A percentile compares a stretch with the other conserved stretches of the same genome.
These are phyloP conservation scores for Nephila pilipes DNA, from an alignment of 1,140 invertebrate species.

Conservation along the genomic window DNA sequence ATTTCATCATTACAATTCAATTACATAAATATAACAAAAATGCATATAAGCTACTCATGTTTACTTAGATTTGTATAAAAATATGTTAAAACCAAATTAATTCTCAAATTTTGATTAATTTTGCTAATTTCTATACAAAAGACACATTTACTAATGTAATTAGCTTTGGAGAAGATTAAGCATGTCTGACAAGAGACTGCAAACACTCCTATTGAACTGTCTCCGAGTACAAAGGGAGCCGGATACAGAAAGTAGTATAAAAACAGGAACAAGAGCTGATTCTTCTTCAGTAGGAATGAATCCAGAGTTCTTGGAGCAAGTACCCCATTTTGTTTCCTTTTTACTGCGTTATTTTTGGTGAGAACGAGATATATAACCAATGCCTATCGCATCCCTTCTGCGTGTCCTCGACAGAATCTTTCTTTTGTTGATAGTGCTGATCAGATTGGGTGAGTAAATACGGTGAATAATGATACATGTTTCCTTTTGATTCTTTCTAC, in stretches of 20 bases:
- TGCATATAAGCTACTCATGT: too few species aligned
- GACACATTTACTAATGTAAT: too few species aligned
- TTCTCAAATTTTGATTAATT: too few species aligned
- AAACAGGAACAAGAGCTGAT: not conserved
- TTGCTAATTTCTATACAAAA: too few species aligned
- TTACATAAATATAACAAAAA: too few species aligned
- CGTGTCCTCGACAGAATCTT: slow-evolving; percentile 34
- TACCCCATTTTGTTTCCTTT: not conserved
- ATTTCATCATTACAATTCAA: too few species aligned
- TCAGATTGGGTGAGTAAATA: not conserved
- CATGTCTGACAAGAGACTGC: not conserved
- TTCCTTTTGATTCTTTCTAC: slow-evolving; percentile 21
- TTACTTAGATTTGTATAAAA: too few species aligned
- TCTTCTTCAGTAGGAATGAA: not conserved
- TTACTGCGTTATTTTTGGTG: not conserved
- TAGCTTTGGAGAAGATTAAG: not conserved
- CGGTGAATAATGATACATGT: slow-evolving; percentile 43
- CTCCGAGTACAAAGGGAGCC: not conserved
- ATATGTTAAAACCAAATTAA: too few species aligned
- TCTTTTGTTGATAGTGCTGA: slow-evolving; percentile 36
- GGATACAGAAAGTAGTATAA: not conserved
- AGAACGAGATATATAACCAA: slow-evolving; percentile 39
- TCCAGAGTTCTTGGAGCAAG: slow-evolving; percentile 3
- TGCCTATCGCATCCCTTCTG: slow-evolving; percentile 7
- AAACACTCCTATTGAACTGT: not conserved